Percentiles rank a stretch among this genome's conserved stretches.
Evolutionary conservation across 2,113 vertebrate genomes (phyloP).

Genomic region (Phylloscopus whistleri): DNA sequence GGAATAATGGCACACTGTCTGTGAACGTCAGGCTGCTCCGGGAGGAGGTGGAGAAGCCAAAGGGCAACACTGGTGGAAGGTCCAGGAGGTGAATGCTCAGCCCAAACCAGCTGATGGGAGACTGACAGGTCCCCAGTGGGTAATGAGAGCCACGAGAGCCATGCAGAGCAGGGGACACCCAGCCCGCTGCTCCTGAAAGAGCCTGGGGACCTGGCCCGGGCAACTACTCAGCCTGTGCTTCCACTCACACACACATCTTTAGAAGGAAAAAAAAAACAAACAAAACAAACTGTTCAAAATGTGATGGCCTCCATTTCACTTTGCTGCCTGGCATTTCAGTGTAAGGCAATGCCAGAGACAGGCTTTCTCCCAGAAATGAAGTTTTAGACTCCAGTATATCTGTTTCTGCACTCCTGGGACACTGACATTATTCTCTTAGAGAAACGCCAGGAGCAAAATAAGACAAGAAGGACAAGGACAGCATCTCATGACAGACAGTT

Average conservation of each 20-base stretch:
- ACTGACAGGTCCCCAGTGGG: neutral
- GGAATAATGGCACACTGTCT: fast-evolving
- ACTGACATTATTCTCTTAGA: neutral
- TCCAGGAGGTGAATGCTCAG: neutral
- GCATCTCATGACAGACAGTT: neutral
- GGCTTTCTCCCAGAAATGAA: neutral
- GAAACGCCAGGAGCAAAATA: conserved; percentile 22
- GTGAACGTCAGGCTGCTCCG: fast-evolving
- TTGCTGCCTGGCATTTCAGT: neutral
- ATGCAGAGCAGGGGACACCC: neutral
- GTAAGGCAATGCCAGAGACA: neutral
- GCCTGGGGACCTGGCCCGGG: neutral
- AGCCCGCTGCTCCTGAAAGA: neutral
- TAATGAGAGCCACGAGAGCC: neutral
- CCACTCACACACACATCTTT: neutral
- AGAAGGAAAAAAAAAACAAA: neutral
- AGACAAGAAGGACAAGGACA: conserved; percentile 49
- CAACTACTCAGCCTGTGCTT: neutral
- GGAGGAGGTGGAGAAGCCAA: neutral
- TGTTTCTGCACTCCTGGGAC: neutral
- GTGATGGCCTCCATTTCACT: neutral
- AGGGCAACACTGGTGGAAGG: neutral
- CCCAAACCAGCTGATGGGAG: neutral
- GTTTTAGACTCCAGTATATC: neutral
- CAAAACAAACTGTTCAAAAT: neutral